A percentile compares a stretch with the other conserved stretches of the same genome.
Evolutionary conservation across 64 coral and sea anemone species (phyloP).

Genomic region (Orbicella faveolata): DNA sequence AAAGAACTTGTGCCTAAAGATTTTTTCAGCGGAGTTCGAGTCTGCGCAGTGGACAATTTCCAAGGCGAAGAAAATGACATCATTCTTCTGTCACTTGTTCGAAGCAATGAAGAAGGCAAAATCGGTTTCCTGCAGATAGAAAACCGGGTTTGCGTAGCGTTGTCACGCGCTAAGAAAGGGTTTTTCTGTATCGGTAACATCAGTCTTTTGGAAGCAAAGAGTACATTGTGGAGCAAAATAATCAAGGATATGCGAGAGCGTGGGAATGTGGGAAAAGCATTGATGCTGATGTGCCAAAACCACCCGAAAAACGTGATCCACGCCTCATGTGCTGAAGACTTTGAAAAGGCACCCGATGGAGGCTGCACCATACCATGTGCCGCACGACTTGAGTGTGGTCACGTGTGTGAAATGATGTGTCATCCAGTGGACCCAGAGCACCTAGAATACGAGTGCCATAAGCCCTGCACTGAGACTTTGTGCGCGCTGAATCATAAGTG

Average conservation of each 20-base stretch:
- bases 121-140: constrained; percentile 77
- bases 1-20: constrained; percentile 64
- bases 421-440: constrained; percentile 52
- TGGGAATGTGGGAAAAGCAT: constrained; percentile 56
- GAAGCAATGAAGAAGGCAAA: constrained; percentile 84
- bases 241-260: constrained; percentile 51
- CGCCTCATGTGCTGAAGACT: constrained; percentile 49
- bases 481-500: constrained; percentile 60
- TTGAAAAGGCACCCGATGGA: constrained; percentile 59
- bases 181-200: constrained; percentile 87
- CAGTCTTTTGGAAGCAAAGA: constrained; percentile 38
- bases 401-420: constrained; percentile 64
- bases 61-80: constrained; percentile 91
- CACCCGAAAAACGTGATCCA: constrained; percentile 54
- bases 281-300: constrained; percentile 54
- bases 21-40: constrained; percentile 71
- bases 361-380: constrained; percentile 45
- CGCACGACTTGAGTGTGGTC: constrained; percentile 56
- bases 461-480: constrained; percentile 27
- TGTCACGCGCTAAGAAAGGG: constrained; percentile 84
- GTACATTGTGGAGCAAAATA: constrained; percentile 62
- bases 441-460: constrained; percentile 31
- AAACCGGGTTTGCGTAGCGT: constrained; percentile 89
- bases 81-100: constrained; percentile 89
- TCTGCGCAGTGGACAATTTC: constrained; percentile 87